Evolutionary conservation across 2,888 invertebrate genomes (phyloP).

Genomic region (Eustalomyia histrio): DNA sequence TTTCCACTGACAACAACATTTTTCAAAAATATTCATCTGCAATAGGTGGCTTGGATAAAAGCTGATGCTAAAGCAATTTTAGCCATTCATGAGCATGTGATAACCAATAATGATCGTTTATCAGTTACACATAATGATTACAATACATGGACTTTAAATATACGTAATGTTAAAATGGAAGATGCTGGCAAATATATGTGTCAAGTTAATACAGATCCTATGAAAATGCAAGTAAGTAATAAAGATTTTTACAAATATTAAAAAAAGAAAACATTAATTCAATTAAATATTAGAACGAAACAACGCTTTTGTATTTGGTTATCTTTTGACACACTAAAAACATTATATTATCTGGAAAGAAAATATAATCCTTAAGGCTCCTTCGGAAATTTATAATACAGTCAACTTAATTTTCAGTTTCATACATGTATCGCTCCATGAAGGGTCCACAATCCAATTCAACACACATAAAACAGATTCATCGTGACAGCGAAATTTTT

Average conservation of each 20-base stretch:
- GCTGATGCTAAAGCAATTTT: constrained; percentile 95
- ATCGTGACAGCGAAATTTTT: no score
- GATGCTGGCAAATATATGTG: constrained; percentile 96
- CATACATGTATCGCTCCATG: no score
- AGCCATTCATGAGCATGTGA: constrained; percentile 95
- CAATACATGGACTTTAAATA: constrained; percentile 95
- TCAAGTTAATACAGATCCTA: constrained; percentile 96
- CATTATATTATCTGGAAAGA: no score
- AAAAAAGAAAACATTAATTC: no score
- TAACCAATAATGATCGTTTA: constrained; percentile 93
- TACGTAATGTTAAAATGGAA: constrained; percentile 90
- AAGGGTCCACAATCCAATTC: no score
- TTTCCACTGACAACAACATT: neutral
- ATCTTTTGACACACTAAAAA: no score
- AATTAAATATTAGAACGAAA: no score
- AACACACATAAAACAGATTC: no score
- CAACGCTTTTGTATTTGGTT: no score
- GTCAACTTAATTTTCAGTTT: no score
- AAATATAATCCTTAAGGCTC: no score
- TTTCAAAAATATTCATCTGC: constrained; percentile 43
- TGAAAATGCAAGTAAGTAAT: constrained; percentile 92
- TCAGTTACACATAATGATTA: constrained; percentile 94
- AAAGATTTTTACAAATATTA: neutral
- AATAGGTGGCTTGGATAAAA: constrained; percentile 95
- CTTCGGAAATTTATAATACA: no score